phyloP scores from a whole-genome alignment of 2,888 invertebrate species.

The Drosophila mayaguana region DNA sequence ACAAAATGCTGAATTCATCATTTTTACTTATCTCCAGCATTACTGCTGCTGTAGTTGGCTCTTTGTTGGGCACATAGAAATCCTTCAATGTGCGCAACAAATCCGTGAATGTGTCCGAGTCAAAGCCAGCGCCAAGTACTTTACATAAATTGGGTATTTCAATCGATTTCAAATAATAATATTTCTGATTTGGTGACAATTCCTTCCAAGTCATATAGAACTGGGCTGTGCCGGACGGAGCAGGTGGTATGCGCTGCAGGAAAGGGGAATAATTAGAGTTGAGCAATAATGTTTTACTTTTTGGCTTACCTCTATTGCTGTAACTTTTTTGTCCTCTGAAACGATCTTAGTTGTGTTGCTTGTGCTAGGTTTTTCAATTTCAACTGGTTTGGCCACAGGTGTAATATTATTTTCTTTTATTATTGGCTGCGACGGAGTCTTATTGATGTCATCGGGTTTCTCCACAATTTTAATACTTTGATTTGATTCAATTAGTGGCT shows the following conservation, averaged over 20 bases:
- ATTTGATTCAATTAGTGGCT: background rate
- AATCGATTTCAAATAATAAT: constrained; percentile 83
- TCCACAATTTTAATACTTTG: constrained; percentile 1
- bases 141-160: constrained; percentile 75
- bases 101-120: constrained; percentile 81
- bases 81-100: constrained; percentile 78
- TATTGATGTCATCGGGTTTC: background rate
- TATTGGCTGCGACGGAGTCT: background rate
- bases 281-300: background rate
- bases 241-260: constrained; percentile 69
- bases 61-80: constrained; percentile 76
- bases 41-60: constrained; percentile 67
- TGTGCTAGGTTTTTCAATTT: background rate
- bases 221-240: constrained; percentile 82
- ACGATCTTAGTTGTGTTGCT: background rate
- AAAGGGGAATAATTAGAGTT: background rate
- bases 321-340: background rate
- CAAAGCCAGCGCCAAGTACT: constrained; percentile 84
- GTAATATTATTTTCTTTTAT: background rate
- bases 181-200: constrained; percentile 78
- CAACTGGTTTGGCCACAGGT: background rate
- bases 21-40: constrained; percentile 83
- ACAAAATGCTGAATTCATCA: constrained; percentile 79
- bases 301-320: constrained; percentile 35
- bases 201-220: constrained; percentile 84